A percentile compares a stretch with the other conserved stretches of the same genome.
Conservation (phyloP, 1,140 invertebrate genomes). For the Ips nitidus region DNA sequence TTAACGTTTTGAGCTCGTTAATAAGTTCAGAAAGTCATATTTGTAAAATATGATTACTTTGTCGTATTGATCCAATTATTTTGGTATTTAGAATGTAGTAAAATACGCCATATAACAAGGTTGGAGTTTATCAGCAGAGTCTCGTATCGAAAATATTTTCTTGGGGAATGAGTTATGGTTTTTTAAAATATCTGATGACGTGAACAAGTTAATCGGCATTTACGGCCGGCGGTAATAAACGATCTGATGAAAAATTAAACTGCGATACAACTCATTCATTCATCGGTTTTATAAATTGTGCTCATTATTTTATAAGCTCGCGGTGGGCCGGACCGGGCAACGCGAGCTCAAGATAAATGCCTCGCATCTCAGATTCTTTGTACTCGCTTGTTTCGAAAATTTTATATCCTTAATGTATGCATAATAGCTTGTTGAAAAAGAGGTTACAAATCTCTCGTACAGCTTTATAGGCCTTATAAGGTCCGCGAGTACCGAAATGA, state of each 20-base stretch:
- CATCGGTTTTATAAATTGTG: conserved; percentile 44
- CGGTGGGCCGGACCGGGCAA: conserved; percentile 33
- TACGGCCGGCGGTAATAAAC: conserved; percentile 41
- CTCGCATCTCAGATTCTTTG: conserved; percentile 28
- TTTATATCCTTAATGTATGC: conserved; percentile 35
- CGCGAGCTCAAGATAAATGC: conserved; percentile 35
- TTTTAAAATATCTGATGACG: conserved; percentile 38
- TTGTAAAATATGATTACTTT: too few relatives aligned
- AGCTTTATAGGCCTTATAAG: conserved; percentile 29
- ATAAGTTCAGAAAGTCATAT: too few relatives aligned
- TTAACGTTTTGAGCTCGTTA: too few relatives aligned
- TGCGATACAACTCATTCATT: conserved; percentile 45
- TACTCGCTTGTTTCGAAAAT: conserved; percentile 34
- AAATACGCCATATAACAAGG: too few relatives aligned
- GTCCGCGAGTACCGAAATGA: conserved; percentile 21
- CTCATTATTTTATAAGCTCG: conserved; percentile 42
- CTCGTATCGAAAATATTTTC: conserved; percentile 5
- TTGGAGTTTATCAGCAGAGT: too few relatives aligned
- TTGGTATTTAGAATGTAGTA: too few relatives aligned
- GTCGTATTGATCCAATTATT: too few relatives aligned
- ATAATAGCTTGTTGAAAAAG: conserved; percentile 34
- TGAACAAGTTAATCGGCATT: conserved; percentile 45
- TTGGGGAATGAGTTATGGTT: conserved; percentile 36
- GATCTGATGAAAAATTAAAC: conserved; percentile 47
- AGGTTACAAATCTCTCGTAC: conserved; percentile 33